Percentiles rank a stretch among this genome's conserved stretches.
These are phyloP conservation scores for Crocallis elinguaria DNA, from an alignment of 2,888 invertebrate species.

Conservation along the genomic window DNA sequence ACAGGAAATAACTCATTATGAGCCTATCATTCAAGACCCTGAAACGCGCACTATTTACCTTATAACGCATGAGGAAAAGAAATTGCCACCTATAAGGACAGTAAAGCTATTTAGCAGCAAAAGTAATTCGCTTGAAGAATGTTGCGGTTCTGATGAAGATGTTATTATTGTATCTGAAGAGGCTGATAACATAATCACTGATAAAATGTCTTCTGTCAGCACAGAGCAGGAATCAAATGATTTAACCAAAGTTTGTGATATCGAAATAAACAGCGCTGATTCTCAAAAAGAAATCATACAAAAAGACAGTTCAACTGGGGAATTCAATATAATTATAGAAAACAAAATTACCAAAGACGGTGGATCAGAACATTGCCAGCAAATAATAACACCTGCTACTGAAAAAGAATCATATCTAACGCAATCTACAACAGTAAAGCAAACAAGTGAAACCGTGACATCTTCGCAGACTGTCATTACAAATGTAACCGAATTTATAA, in stretches of 20 bases:
- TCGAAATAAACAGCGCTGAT: neutral
- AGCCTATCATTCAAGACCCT: constrained; percentile 56
- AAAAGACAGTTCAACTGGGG: neutral
- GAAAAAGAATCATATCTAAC: neutral
- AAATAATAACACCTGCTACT: neutral
- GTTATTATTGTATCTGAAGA: constrained; percentile 35
- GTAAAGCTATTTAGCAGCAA: constrained; percentile 85
- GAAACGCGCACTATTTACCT: constrained; percentile 85
- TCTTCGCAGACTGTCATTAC: constrained; percentile 8
- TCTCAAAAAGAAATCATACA: neutral
- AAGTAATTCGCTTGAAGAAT: constrained; percentile 82
- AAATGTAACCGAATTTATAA: constrained; percentile 24
- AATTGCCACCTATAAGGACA: constrained; percentile 86
- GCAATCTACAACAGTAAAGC: neutral
- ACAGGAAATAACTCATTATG: constrained; percentile 63
- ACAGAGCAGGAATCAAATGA: constrained; percentile 30
- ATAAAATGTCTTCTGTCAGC: constrained; percentile 55
- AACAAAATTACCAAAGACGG: neutral
- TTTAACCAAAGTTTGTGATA: neutral
- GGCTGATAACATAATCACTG: constrained; percentile 54
- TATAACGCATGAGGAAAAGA: constrained; percentile 90
- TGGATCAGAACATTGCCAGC: neutral
- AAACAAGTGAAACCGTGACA: constrained; percentile 6
- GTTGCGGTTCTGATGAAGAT: constrained; percentile 42
- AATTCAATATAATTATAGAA: neutral